Evolutionary conservation across 2,888 invertebrate genomes (phyloP), one percentile per base, ranked within the genome.

Genomic region (Drosophila mimetica): DNA sequence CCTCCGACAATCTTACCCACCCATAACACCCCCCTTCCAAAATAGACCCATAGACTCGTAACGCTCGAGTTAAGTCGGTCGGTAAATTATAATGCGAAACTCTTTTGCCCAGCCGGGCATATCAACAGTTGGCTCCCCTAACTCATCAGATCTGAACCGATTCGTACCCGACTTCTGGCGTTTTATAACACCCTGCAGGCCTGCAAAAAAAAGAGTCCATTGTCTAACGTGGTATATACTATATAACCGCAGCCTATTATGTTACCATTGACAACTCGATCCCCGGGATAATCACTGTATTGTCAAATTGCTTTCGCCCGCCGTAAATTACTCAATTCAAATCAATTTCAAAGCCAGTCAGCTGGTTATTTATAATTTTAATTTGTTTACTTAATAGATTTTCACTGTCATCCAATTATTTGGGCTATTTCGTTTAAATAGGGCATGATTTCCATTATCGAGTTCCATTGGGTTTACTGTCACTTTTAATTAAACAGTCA

Each of bases 71-170:
- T 81, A 86, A 84, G 76, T 39, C 71, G 69, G 71, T 63, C 75
- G 75, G 73, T 73, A 78, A 81, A 84, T 76, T 86, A 81, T 71
- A 86, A 84, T 84, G 82, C 88, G 85, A 88, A 84, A 88, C 87
- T 80, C 72, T 86, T 81, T 84, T 76, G 74, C 75, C 67, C 82
- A 88, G 72, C 88, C 67, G 83, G 67, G 87, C 88, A 88, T 88
- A 85, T 85, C 88, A 85, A 85, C 85, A 88, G 85, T 85, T 85
- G 84, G 85, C 71, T 66, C 41, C 46, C 25, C 53, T 11, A n/a
- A 42, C 44, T 44, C 44, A 44, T 44, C 25, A 28, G 28, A 22
- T 18, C 52, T 30, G 37, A 22, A 11, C 8, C 18, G 50, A 34
- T 34, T 22, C 34, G 34, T 20, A 4, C 20, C 20, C 66, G 76